Evolutionary conservation across 1,140 invertebrate genomes (phyloP).

Genomic region (Ridgeia piscesae): DNA sequence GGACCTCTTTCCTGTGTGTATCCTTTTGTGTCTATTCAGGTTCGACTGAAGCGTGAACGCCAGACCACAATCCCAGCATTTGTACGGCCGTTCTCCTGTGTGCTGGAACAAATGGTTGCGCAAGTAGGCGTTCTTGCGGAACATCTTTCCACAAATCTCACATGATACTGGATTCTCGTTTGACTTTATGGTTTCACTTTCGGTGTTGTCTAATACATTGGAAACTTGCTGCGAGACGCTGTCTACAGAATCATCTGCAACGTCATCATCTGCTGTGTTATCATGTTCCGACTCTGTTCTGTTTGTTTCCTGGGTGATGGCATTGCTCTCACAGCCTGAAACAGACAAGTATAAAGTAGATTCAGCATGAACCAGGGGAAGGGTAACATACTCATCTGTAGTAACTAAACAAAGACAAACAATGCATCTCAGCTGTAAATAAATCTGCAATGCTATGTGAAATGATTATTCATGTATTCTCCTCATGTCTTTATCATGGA

Average conservation of each 20-base stretch:
- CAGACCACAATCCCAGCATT: background rate
- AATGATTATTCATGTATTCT: no score
- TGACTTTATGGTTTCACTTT: background rate
- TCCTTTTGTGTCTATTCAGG: conserved; percentile 8
- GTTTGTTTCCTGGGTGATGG: background rate
- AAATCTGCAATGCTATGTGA: no score
- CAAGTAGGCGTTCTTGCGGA: background rate
- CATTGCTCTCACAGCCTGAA: background rate
- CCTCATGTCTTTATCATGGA: no score
- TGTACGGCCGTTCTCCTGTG: background rate
- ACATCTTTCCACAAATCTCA: conserved; percentile 9
- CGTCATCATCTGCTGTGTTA: background rate
- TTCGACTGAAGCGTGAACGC: background rate
- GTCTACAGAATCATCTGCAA: background rate
- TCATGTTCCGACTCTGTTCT: background rate
- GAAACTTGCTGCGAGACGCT: background rate
- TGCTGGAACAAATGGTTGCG: background rate
- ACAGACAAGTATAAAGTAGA: background rate
- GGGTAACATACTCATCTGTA: no score
- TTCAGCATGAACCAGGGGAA: background rate
- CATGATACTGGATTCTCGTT: background rate
- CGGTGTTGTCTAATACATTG: background rate
- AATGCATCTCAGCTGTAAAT: no score
- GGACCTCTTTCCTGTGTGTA: conserved; percentile 1
- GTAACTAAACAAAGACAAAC: no score